Conservation (phyloP, 2,888 invertebrate species). For the Chorisops tibialis region DNA sequence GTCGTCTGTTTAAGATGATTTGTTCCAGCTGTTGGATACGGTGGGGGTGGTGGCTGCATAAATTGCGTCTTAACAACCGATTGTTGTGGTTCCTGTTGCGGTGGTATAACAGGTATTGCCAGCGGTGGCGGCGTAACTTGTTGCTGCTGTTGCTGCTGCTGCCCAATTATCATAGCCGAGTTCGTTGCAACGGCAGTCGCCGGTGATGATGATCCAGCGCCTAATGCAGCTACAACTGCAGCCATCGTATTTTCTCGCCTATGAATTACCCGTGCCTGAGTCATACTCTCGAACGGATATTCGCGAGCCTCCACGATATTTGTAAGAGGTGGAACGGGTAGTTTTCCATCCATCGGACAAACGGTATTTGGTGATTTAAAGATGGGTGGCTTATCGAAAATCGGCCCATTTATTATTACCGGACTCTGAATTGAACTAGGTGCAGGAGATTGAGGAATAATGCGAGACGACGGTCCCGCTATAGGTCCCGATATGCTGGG, state of each 20-base stretch:
- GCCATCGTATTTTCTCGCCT: constrained; percentile 63
- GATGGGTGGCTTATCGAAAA: constrained; percentile 39
- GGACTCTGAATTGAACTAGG: constrained; percentile 26
- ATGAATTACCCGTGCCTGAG: constrained; percentile 82
- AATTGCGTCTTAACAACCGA: constrained; percentile 44
- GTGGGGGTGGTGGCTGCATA: constrained; percentile 47
- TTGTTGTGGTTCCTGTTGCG: constrained; percentile 20
- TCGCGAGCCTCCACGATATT: constrained; percentile 53
- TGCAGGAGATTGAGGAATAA: constrained; percentile 11
- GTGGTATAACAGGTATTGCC: constrained; percentile 20
- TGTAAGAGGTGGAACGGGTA: constrained; percentile 57
- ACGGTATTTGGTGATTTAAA: constrained; percentile 84
- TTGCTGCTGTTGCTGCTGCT: not conserved
- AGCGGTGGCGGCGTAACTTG: constrained; percentile 28
- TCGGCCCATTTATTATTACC: constrained; percentile 36
- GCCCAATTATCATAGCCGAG: not conserved
- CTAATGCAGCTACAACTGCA: constrained; percentile 38
- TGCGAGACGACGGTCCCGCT: constrained; percentile 30
- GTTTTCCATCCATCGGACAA: constrained; percentile 77
- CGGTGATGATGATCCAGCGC: constrained; percentile 28
- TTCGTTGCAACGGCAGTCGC: not conserved
- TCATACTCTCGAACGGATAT: constrained; percentile 90
- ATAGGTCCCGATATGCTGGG: constrained; percentile 35
- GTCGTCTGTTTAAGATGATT: constrained; percentile 22
- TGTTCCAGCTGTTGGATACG: constrained; percentile 44